Evolutionary conservation across 2,888 invertebrate species (phyloP), one percentile per base, ranked within the genome.

Genomic region (Leptinotarsa peninsularis): DNA sequence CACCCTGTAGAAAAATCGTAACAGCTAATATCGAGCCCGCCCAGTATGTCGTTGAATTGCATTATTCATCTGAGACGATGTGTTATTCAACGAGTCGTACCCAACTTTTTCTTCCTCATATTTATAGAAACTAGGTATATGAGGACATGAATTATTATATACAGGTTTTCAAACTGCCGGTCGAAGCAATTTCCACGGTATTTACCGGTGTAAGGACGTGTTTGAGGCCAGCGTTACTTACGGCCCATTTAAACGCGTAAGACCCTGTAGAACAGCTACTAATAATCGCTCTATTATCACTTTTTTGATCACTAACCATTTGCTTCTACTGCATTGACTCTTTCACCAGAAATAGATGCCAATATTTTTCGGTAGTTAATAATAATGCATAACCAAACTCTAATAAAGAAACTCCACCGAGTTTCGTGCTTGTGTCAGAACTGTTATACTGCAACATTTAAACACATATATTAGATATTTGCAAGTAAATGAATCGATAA

Each of bases 71-170:
- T 69, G n/a, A 33, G 33, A 49, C 54, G 56, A 3, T 69, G 33
- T 56, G 43, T 69, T 21, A n/a, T 18, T 23, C 70, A 21, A 7
- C 27, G 49, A 69, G 69, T 69, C 33, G 50, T 54, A 66, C 52
- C 52, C 70, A 70, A 74, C 74, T 74, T 74, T 74, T 74, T 74
- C 74, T 74, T 74, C 63, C 56, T 67, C 33, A 58, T 74, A 74
- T 74, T 72, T 74, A 71, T 74, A 74, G 74, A 71, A 74, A 74
- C 74, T 74, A 71, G 74, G 74, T 74, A 71, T 74, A 71, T 71
- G 71, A 74, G 71, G 67, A 74, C 71, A 49, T 71, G 70, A 71
- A 74, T 74, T 74, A 71, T 74, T 74, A 58, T 74, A 68, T 73
- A 73, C 73, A 49, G 73, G 73, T 73, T 72, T 72, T 43, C 15